Evolutionary conservation across 2,113 vertebrate genomes (phyloP).

Genomic region (Urocynchramus pylzowi): DNA sequence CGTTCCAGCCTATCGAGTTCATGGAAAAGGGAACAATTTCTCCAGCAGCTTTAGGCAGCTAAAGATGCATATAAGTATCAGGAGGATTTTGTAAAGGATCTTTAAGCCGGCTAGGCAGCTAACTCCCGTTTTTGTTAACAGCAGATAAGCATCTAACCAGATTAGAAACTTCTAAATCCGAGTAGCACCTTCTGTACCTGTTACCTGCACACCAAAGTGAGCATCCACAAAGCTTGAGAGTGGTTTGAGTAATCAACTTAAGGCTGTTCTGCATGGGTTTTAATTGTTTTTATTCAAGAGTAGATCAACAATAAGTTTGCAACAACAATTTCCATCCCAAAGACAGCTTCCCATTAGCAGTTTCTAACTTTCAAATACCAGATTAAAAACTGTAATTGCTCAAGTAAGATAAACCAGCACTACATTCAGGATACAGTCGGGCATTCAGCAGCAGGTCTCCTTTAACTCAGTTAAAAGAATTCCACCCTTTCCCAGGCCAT

Average conservation of each 20-base stretch:
- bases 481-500: not conserved
- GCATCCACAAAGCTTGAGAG: not conserved
- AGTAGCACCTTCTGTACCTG: not conserved
- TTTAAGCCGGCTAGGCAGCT: slow-evolving; percentile 5
- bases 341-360: not conserved
- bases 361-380: not conserved
- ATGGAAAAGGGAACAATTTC: not conserved
- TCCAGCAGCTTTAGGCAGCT: not conserved
- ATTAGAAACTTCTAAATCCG: not conserved
- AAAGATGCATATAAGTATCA: not conserved
- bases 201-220: not conserved
- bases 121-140: not conserved
- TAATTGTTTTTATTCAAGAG: not conserved
- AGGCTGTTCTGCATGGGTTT: not conserved
- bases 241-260: not conserved
- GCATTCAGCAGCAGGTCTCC: not conserved
- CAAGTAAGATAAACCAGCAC: not conserved
- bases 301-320: not conserved
- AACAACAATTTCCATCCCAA: not conserved
- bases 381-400: not conserved
- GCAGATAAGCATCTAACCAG: not conserved
- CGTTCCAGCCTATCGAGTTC: not conserved
- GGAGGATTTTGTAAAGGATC: slow-evolving; percentile 1
- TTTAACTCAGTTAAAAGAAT: not conserved
- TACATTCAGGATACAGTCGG: not conserved